Base-by-base conservation (phyloP, 2,113 vertebrate species). In the Neolamprologus toae region DNA sequence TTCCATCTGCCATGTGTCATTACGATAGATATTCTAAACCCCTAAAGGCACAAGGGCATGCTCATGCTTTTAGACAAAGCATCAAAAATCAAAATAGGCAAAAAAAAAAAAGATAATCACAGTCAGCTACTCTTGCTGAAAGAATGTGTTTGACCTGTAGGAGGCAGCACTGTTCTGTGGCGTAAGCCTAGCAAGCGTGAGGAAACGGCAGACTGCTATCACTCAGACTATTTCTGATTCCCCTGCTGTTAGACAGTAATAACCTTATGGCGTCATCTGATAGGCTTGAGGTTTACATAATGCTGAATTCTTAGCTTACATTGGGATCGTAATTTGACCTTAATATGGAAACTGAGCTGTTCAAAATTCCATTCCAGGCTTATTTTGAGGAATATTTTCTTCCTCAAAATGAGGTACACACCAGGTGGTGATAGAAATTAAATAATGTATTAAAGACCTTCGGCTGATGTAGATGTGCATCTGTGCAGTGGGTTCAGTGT, bases 81-180 rank as follows among this genome's bases (percentile, higher is more conserved):
- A 10, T 28, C 7, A 31, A 16, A 5, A 53, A 23, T 13, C 14
- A 61, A 45, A 59, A 19, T 28, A 28, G 33, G 33, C 28, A 61
- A 10, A 2, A 55, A 35, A 3, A 12, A 10, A 23, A 26, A 57
- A 26, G 40, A 21, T 26, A 13, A 59, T 82, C 23, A 59, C 37
- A 61, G 16, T 7, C 21, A 55, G 37, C 37, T 33, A n/a, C 53
- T 14, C 9, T 76, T 78, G 42, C 55, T 42, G 37, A 66, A 12
- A 82, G 9, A 5, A 8, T 8, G 37, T 5, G 3, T 54, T 23
- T 88, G 51, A 7, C 90, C 94, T 68, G 83, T 80, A 94, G 96
- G 92, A 89, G 95, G 95, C 95, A 94, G 92, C 88, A 92, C 81
- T 89, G 54, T 33, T 49, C 57, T 54, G 17, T 14, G 19, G 16